Evolutionary conservation across 1,140 invertebrate genomes (phyloP), one percentile per base, ranked within the genome.

Genomic region (Drosophila eugracilis): DNA sequence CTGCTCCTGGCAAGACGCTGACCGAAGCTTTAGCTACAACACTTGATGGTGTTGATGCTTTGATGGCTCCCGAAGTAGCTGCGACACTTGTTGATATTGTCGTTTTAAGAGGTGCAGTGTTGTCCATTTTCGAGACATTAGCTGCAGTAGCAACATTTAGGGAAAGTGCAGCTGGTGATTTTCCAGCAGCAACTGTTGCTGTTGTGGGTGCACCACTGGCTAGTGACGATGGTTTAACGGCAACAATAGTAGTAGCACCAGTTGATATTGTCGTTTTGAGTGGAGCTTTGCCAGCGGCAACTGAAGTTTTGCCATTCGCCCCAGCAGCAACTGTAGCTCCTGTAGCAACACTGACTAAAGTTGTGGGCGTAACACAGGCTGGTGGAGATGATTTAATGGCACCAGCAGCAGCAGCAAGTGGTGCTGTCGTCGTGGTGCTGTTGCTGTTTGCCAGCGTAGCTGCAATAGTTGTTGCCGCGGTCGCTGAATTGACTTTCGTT

Each of bases 311-410:
- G 14, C 36, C 36, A 37, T 44, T 44, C n/a, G 41, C 12, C 19
- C 19, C 41, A 24, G 21, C 41, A 24, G 41, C 41, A 44, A 22
- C 41, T 14, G 41, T 42, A 22, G 41, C 5, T n/a, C 36, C 36
- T 37, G 36, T 14, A 17, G 36, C 14, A 1, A 37, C 14, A 9
- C 36, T 15, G 2, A 15, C 36, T 9, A 10, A 19, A 17, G 24
- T 75, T 55, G 63, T 39, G 49, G 42, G 30, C 21, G 52, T 48
- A 55, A 65, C 37, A 44, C 48, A 37, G 34, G 15, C n/a, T n/a
- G 22, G 21, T 45, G 41, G 30, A 24, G 58, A 9, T 42, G 54
- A 9, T 55, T 58, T 42, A 12, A 21, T 57, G 17, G n/a, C 32
- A 24, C 12, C 32, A 21, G 14, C 41, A 10, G 36, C 37, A 32